phyloP scores from a whole-genome alignment of 2,113 vertebrate genomes.

The Furnarius figulus region DNA sequence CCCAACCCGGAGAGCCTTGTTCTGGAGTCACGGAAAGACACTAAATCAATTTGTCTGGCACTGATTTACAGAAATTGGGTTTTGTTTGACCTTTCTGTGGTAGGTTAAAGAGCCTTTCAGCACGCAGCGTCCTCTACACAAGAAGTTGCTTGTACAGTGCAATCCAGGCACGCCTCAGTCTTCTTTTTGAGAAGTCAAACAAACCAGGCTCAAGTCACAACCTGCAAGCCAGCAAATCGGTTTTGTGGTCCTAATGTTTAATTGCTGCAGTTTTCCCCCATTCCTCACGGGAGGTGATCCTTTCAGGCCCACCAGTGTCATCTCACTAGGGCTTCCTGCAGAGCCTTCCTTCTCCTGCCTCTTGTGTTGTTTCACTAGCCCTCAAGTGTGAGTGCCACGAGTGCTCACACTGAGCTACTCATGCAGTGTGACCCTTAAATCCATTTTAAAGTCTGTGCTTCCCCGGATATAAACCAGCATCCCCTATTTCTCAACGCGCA shows the following conservation, averaged over 20 bases:
- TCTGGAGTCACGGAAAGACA: background rate
- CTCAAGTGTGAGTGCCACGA: background rate
- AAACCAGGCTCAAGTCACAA: background rate
- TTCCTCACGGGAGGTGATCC: background rate
- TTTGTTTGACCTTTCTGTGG: background rate
- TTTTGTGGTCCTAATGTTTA: background rate
- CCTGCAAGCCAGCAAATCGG: background rate
- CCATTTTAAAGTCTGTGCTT: background rate
- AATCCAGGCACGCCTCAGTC: background rate
- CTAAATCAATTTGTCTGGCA: background rate
- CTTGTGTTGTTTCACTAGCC: background rate
- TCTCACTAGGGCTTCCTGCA: background rate
- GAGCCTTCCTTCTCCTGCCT: background rate
- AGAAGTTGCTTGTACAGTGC: background rate
- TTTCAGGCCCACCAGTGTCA: background rate
- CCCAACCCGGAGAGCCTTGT: background rate
- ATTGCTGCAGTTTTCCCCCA: background rate
- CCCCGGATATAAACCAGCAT: background rate
- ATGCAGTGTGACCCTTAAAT: background rate
- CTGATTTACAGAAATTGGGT: background rate
- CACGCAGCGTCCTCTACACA: background rate
- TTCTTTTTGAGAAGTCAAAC: background rate
- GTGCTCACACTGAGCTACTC: background rate
- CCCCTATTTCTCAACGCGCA: background rate
- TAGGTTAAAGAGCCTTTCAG: slow-evolving; percentile 8